Base-by-base conservation (phyloP, 2,797 vertebrate species). In the Rousettus madagascariensis region DNA sequence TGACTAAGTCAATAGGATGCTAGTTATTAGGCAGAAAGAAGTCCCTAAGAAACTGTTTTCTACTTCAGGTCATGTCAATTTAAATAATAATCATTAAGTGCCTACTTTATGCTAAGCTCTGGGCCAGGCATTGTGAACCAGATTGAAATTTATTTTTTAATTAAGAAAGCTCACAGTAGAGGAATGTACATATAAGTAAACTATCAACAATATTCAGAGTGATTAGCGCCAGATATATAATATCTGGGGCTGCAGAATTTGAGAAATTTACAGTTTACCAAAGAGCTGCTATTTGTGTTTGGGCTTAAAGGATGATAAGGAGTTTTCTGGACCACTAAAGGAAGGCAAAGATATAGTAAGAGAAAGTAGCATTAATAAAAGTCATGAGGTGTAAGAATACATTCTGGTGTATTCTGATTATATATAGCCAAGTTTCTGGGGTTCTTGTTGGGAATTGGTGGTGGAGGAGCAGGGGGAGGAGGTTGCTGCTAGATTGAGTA, bases 241-340 rank as follows among this genome's bases (percentile, higher is more conserved):
- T 49, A 49, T 49, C 49, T 74, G 20, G 38, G 22, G 46, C 33
- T 90, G 55, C 17, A 89, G 66, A 95, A 65, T 75, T 89, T 91
- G 87, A 86, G 79, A 86, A 53, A 86, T 61, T 69, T 51, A 51
- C 16, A 19, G 57, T 55, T 22, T 91, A 80, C 55, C 12, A 89
- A 89, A 88, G 77, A 87, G 36, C 41, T 89, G 57, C 74, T 88
- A 22, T 80, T 91, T 80, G 69, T 93, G 6, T 3, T 68, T 89
- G 69, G n/a, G 28, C 33, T 84, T 87, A 86, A 84, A 79, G 68
- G 84, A 75, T 87, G 71, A 89, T 9, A 38, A 82, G 63, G 55
- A 86, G 4, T 93, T 96, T 79, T 65, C 33, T 79, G 53, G 66
- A 24, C 9, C 26, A 51, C 24, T 53, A 28, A 83, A 9, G 26